These are phyloP conservation scores for Calliopum simillimum DNA, from an alignment of 2,888 invertebrate species.

Conservation along the genomic window DNA sequence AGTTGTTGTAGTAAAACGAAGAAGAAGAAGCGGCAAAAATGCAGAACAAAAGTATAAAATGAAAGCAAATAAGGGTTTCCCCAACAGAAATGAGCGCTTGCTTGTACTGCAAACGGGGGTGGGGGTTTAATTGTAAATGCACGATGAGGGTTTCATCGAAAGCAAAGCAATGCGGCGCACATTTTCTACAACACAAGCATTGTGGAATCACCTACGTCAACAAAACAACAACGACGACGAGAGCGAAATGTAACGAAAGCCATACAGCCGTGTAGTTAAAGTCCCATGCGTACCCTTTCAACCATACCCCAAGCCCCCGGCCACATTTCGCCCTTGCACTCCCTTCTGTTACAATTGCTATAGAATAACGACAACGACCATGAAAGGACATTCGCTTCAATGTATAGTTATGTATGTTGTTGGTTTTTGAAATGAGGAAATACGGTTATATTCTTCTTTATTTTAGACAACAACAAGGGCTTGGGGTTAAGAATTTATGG, in stretches of 20 bases:
- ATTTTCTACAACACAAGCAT: constrained; percentile 40
- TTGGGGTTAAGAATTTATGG: too few species aligned
- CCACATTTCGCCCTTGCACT: neutral
- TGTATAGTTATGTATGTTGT: constrained; percentile 4
- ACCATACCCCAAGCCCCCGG: neutral
- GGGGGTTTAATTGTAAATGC: constrained; percentile 8
- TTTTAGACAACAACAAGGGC: too few species aligned
- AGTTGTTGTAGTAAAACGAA: constrained; percentile 42
- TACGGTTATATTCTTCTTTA: too few species aligned
- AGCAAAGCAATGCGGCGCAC: constrained; percentile 29
- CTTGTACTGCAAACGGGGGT: neutral
- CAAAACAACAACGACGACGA: constrained; percentile 29
- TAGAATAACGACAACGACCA: constrained; percentile 54
- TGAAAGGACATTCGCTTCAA: constrained; percentile 60
- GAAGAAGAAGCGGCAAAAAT: constrained; percentile 44
- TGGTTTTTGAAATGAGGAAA: neutral
- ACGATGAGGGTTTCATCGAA: neutral
- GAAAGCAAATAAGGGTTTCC: constrained; percentile 55
- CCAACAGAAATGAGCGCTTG: constrained; percentile 52
- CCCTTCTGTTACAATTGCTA: neutral
- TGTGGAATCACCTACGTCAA: constrained; percentile 34
- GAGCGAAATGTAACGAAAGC: too few species aligned
- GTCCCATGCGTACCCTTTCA: neutral
- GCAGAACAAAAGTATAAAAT: constrained; percentile 37
- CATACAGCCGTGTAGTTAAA: too few species aligned